Evolutionary conservation across 2,888 invertebrate genomes (phyloP).

Genomic region (Odontocolon sp.): DNA sequence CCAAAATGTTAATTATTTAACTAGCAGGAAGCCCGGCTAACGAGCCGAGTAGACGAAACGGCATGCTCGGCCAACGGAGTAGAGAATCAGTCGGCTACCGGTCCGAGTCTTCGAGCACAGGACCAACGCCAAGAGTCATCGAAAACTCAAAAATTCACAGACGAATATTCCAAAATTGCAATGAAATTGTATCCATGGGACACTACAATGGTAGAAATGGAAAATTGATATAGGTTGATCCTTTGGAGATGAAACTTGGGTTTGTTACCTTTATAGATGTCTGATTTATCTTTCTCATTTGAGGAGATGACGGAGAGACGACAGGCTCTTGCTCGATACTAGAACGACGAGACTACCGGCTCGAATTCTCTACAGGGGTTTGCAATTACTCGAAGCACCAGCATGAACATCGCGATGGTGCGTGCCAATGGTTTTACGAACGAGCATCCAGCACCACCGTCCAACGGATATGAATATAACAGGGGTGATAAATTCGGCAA

Average conservation of each 20-base stretch:
- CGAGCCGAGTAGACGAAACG: conserved; percentile 68
- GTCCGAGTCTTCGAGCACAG: neutral
- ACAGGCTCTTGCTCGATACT: neutral
- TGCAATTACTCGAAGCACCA: conserved; percentile 11
- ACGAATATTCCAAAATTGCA: too few species aligned
- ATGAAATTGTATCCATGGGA: too few species aligned
- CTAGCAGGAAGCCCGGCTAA: conserved; percentile 75
- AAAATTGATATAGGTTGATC: too few species aligned
- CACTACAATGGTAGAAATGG: too few species aligned
- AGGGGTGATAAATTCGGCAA: conserved; percentile 59
- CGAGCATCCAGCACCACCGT: conserved; percentile 6
- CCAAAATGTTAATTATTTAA: conserved; percentile 79
- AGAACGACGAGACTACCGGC: neutral
- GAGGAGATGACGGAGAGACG: neutral
- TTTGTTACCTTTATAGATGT: too few species aligned
- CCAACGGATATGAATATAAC: conserved; percentile 54
- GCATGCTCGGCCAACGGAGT: neutral
- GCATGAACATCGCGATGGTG: neutral
- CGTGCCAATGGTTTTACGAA: conserved; percentile 14
- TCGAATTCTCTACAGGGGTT: neutral
- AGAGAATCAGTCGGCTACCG: conserved; percentile 38
- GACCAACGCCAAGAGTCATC: conserved; percentile 10
- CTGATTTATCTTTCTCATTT: neutral
- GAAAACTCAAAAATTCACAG: conserved; percentile 15
- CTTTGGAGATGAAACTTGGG: too few species aligned